Base-by-base conservation (phyloP, 2,113 vertebrate genomes). In the Gorsachius goisagi region DNA sequence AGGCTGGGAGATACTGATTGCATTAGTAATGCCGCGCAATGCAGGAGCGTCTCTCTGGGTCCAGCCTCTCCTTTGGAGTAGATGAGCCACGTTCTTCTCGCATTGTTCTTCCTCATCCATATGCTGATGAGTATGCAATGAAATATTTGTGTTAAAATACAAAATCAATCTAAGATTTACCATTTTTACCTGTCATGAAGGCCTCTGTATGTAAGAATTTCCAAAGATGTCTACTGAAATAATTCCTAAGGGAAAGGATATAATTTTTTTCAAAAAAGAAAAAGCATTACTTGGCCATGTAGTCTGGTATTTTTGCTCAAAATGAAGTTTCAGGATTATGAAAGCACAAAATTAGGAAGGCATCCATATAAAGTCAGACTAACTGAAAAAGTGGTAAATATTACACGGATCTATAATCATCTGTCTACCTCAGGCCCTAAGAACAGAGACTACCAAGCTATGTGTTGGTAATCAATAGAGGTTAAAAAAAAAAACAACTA, bases 211-310 rank as follows among this genome's bases (percentile, higher is more conserved):
- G 18, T 26, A 44, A 59, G 18, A 0, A 10, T n/a, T 67, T 79
- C 52, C 44, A 18, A 44, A 30, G 35, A 16, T 20, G 37, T 32
- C 19, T 85, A 39, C 45, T 16, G 12, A 76, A 47, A 12, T 19
- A 79, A 59, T n/a, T 76, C 33, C 23, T 50, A 50, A 28, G n/a
- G 16, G 27, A 64, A 76, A 60, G 7, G 33, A 33, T 28, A 21
- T 5, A 8, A 3, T 23, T 49, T 49, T 58, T 18, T 20, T 21
- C n/a, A 11, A 23, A 26, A 62, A 58, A 44, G n/a, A 15, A 15
- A 15, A 3, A 44, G 12, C 10, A 55, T 14, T n/a, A n/a, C n/a
- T n/a, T n/a, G 45, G 19, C 23, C 41, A 7, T 0, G 1, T 22
- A 45, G n/a, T 12, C 28, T 14, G 21, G 24, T n/a, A 27, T 14